These are phyloP conservation scores for Quadriops clusia DNA, from an alignment of 2,888 invertebrate genomes.

Conservation along the genomic window DNA sequence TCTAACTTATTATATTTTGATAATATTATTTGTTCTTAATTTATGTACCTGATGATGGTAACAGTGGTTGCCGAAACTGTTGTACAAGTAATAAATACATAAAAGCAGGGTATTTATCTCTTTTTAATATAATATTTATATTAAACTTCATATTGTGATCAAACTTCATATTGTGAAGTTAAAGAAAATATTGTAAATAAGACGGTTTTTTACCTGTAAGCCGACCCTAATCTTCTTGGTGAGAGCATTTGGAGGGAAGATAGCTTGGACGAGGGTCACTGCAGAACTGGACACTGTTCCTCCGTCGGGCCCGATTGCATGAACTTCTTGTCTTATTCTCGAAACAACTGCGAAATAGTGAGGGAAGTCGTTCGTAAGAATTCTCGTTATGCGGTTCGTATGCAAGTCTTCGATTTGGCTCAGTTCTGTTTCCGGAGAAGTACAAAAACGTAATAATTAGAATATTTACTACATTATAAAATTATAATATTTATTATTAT, in stretches of 20 bases:
- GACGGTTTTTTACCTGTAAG: constrained; percentile 74
- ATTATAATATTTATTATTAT: constrained; percentile 2
- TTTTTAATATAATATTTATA: too few relatives aligned
- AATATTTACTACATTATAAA: too few relatives aligned
- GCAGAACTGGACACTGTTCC: constrained; percentile 91
- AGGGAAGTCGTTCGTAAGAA: constrained; percentile 93
- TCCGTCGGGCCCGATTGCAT: constrained; percentile 94
- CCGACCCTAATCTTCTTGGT: constrained; percentile 99
- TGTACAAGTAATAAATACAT: too few relatives aligned
- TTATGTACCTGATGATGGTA: too few relatives aligned
- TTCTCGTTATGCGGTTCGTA: constrained; percentile 83
- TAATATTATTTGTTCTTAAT: too few relatives aligned
- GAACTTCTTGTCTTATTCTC: constrained; percentile 90
- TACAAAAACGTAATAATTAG: not conserved
- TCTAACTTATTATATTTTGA: too few relatives aligned
- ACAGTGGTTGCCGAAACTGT: too few relatives aligned
- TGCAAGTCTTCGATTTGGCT: constrained; percentile 71
- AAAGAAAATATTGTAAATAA: too few relatives aligned
- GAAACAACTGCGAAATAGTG: constrained; percentile 96
- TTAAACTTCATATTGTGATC: too few relatives aligned
- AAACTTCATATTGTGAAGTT: too few relatives aligned
- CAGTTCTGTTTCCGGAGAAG: constrained; percentile 41
- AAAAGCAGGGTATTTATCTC: too few relatives aligned
- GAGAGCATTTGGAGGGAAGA: constrained; percentile 88
- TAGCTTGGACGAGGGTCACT: constrained; percentile 74